Percentiles rank a stretch among this genome's conserved stretches.
Evolutionary conservation across 2,797 vertebrate genomes (phyloP).

Genomic region (Esox masquinongy): DNA sequence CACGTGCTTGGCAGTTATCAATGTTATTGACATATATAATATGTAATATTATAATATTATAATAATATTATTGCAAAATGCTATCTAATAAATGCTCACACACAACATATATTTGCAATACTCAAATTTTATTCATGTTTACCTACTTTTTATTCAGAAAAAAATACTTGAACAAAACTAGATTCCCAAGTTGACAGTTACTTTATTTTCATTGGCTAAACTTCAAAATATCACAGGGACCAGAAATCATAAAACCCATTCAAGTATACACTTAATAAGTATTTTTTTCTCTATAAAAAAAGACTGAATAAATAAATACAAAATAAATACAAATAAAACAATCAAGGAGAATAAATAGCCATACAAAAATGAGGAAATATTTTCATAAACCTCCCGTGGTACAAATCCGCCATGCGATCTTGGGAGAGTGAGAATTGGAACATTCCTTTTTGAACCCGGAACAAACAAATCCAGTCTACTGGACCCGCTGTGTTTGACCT

Average conservation of each 20-base stretch:
- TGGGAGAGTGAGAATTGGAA: conserved; percentile 19
- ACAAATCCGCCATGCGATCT: conserved; percentile 46
- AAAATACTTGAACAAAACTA: conserved; percentile 27
- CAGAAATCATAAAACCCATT: conserved; percentile 38
- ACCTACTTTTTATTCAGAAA: conserved; percentile 35
- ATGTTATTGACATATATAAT: neutral
- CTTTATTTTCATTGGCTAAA: conserved; percentile 14
- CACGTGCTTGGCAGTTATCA: neutral
- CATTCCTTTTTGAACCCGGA: conserved; percentile 55
- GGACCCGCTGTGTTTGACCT: conserved; percentile 80
- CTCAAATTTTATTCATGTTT: conserved; percentile 8
- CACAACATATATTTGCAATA: neutral
- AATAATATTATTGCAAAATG: neutral
- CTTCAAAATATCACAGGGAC: conserved; percentile 28
- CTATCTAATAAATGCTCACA: conserved; percentile 1
- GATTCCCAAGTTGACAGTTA: conserved; percentile 17
- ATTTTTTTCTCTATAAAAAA: conserved; percentile 43
- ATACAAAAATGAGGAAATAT: conserved; percentile 38
- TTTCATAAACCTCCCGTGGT: conserved; percentile 32
- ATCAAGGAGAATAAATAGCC: conserved; percentile 43
- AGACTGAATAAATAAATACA: conserved; percentile 48
- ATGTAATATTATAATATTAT: too few species aligned
- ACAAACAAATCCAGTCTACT: conserved; percentile 63
- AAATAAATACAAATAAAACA: conserved; percentile 53
- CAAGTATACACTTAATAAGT: conserved; percentile 43